Percentiles rank a stretch among this genome's conserved stretches.
phyloP scores from a whole-genome alignment of 2,797 vertebrate species.

The Euthynnus affinis region DNA sequence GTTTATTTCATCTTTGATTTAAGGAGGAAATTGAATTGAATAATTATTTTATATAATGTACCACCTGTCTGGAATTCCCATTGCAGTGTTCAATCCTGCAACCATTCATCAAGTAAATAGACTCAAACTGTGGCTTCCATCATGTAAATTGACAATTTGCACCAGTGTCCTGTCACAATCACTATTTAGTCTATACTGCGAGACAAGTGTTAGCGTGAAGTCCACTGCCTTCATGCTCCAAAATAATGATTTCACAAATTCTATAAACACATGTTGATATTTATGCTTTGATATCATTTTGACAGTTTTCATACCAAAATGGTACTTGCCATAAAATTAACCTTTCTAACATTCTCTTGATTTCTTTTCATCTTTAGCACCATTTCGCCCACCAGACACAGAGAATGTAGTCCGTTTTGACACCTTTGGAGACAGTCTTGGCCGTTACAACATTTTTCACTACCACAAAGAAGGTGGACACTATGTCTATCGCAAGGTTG shows the following conservation, averaged over 20 bases:
- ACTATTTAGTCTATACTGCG: conserved; percentile 4
- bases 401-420: conserved; percentile 94
- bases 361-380: conserved; percentile 69
- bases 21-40: conserved; percentile 5
- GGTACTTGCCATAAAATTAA: conserved; percentile 16
- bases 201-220: conserved; percentile 3
- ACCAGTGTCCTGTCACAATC: conserved; percentile 40
- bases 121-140: conserved; percentile 38
- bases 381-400: conserved; percentile 83
- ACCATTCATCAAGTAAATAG: conserved; percentile 16
- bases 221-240: neutral
- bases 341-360: conserved; percentile 4
- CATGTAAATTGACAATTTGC: conserved; percentile 39
- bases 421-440: conserved; percentile 93
- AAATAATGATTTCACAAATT: conserved; percentile 10
- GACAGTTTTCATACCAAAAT: conserved; percentile 85
- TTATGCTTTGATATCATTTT: conserved; percentile 2
- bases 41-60: neutral
- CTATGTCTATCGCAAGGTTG: conserved; percentile 93
- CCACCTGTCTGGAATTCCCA: conserved; percentile 8
- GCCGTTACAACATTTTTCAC: conserved; percentile 98
- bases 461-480: conserved; percentile 88
- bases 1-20: conserved; percentile 18
- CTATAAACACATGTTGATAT: conserved; percentile 2
- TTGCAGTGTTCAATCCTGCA: conserved; percentile 19